A percentile compares a stretch with the other conserved stretches of the same genome.
Conservation (phyloP, 2,888 invertebrate genomes). For the Tolmerus cingulatus region DNA sequence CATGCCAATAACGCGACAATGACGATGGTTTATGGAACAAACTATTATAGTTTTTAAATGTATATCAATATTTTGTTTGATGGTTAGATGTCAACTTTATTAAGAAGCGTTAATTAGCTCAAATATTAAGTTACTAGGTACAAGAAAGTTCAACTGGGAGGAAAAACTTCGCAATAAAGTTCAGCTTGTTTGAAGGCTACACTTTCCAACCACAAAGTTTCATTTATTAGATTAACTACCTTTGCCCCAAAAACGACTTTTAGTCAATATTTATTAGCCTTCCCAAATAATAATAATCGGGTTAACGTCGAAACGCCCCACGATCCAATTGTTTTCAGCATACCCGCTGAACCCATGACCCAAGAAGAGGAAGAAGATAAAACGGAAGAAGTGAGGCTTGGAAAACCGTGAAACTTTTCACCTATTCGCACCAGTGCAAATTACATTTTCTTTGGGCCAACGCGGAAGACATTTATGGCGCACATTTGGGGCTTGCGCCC, state of each 20-base stretch:
- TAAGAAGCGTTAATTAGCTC: background rate
- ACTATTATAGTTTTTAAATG: no score
- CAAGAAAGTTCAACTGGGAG: background rate
- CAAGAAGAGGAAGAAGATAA: background rate
- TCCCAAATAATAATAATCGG: constrained; percentile 12
- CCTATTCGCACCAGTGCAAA: background rate
- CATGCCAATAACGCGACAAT: no score
- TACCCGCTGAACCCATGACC: background rate
- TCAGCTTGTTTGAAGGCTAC: background rate
- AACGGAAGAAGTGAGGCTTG: background rate
- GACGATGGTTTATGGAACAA: no score
- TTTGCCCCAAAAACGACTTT: background rate
- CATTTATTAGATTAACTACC: constrained; percentile 2
- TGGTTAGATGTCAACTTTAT: background rate
- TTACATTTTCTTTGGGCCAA: background rate
- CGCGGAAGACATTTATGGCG: background rate
- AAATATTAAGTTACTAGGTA: background rate
- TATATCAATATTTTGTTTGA: no score
- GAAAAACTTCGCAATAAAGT: background rate
- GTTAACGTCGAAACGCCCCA: background rate
- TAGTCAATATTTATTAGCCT: background rate
- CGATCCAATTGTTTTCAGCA: background rate
- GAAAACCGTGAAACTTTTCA: background rate
- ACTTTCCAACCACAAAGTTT: background rate
- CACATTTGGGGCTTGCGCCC: background rate